Evolutionary conservation across 2,888 invertebrate genomes (phyloP).

Genomic region (Melanchra persicariae): DNA sequence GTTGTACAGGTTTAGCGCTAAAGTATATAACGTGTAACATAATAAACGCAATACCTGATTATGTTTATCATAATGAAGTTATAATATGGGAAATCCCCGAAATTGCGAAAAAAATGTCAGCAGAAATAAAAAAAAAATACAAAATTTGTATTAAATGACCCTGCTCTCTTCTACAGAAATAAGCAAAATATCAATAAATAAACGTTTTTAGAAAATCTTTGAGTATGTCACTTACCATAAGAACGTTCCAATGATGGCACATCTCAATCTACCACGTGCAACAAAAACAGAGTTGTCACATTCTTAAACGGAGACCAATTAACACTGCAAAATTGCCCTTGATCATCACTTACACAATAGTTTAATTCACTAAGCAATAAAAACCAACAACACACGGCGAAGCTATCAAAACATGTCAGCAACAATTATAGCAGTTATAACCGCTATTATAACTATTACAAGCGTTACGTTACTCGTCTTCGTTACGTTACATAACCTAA

Average conservation of each 20-base stretch:
- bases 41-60: too few relatives aligned
- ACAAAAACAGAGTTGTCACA: conserved; percentile 6
- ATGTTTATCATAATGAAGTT: too few relatives aligned
- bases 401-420: conserved; percentile 58
- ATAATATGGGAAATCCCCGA: too few relatives aligned
- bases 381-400: conserved; percentile 34
- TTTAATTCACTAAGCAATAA: conserved; percentile 22
- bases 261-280: neutral
- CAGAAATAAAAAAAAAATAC: too few relatives aligned
- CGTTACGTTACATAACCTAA: conserved; percentile 60
- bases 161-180: too few relatives aligned
- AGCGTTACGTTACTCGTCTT: conserved; percentile 41
- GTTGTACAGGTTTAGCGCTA: too few relatives aligned
- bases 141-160: too few relatives aligned
- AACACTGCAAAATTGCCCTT: conserved; percentile 19
- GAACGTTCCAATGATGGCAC: too few relatives aligned
- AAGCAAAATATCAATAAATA: too few relatives aligned
- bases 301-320: conserved; percentile 7
- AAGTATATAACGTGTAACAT: too few relatives aligned
- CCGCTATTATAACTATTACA: conserved; percentile 60
- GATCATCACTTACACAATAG: conserved; percentile 31
- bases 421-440: conserved; percentile 60
- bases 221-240: neutral
- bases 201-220: too few relatives aligned
- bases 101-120: too few relatives aligned